Evolutionary conservation across 2,797 vertebrate species (phyloP).

Genomic region (Gambusia yucatana): DNA sequence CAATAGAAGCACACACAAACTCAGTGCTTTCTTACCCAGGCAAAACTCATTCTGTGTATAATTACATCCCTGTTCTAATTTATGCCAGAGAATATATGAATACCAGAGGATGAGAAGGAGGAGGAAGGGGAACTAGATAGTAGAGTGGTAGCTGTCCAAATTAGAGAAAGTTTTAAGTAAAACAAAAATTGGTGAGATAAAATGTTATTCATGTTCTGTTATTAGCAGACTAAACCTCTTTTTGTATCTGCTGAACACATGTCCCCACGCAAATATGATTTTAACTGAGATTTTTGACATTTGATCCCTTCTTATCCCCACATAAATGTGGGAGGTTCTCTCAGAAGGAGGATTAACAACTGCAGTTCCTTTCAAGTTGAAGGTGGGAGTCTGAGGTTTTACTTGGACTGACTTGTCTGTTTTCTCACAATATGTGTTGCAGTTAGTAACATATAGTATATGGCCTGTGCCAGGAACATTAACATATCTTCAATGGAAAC

Average conservation of each 20-base stretch:
- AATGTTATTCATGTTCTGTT: not conserved
- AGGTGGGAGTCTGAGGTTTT: not conserved
- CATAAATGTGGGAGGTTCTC: not conserved
- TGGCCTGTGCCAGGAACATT: not conserved
- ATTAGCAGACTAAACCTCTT: not conserved
- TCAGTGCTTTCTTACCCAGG: conserved; percentile 33
- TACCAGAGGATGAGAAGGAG: conserved; percentile 56
- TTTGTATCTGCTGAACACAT: not conserved
- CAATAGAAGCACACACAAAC: conserved; percentile 43
- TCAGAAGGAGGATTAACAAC: not conserved
- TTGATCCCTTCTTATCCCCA: not conserved
- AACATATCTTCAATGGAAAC: conserved; percentile 34
- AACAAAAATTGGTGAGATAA: not conserved
- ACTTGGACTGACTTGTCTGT: not conserved
- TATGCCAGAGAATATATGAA: conserved; percentile 80
- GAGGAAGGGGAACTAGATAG: conserved; percentile 44
- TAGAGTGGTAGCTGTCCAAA: conserved; percentile 14
- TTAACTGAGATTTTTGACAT: not conserved
- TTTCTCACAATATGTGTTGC: not conserved
- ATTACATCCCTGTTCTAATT: conserved; percentile 82
- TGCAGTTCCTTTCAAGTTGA: not conserved
- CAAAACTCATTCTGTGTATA: conserved; percentile 67
- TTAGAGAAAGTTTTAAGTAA: conserved; percentile 34
- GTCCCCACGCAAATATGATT: not conserved
- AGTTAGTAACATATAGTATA: not conserved